A percentile compares a stretch with the other conserved stretches of the same genome.
These are phyloP conservation scores for Spilogale gracilis DNA, from an alignment of 2,113 vertebrate genomes.

Conservation along the genomic window DNA sequence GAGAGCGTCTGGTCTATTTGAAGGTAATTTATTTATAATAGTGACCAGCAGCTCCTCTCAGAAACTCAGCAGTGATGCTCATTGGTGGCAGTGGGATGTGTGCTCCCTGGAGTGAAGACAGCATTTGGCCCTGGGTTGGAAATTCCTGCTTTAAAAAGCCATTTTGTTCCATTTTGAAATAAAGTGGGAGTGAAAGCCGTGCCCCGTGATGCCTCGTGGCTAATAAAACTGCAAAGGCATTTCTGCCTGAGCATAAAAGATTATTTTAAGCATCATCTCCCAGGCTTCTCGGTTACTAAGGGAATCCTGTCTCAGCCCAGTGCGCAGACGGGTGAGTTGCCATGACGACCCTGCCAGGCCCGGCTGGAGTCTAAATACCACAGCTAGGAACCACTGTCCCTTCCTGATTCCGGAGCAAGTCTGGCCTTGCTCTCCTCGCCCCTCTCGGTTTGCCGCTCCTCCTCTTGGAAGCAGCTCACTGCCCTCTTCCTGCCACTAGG, in stretches of 20 bases:
- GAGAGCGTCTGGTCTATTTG: not conserved
- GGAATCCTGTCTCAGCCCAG: constrained; percentile 75
- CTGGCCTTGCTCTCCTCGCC: not conserved
- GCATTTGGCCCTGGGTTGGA: constrained; percentile 26
- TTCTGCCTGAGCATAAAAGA: constrained; percentile 61
- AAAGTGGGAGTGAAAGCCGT: constrained; percentile 69
- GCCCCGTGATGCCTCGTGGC: constrained; percentile 59
- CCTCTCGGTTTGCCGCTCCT: not conserved
- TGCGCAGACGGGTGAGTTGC: constrained; percentile 56
- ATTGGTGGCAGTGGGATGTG: not conserved
- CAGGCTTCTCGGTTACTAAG: constrained; percentile 70
- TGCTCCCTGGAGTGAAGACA: not conserved
- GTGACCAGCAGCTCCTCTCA: not conserved
- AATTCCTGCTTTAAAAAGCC: constrained; percentile 59
- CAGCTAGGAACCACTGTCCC: not conserved
- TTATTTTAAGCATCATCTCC: constrained; percentile 81
- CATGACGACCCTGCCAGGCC: constrained; percentile 70
- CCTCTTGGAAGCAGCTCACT: not conserved
- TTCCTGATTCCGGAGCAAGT: not conserved
- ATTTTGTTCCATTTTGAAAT: constrained; percentile 75
- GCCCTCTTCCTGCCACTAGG: not conserved
- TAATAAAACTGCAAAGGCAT: constrained; percentile 77
- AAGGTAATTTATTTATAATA: constrained; percentile 61
- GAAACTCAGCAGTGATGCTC: not conserved
- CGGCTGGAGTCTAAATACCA: constrained; percentile 66